These are phyloP conservation scores for Daboia siamensis DNA, from an alignment of 2,113 vertebrate genomes.

Conservation along the genomic window DNA sequence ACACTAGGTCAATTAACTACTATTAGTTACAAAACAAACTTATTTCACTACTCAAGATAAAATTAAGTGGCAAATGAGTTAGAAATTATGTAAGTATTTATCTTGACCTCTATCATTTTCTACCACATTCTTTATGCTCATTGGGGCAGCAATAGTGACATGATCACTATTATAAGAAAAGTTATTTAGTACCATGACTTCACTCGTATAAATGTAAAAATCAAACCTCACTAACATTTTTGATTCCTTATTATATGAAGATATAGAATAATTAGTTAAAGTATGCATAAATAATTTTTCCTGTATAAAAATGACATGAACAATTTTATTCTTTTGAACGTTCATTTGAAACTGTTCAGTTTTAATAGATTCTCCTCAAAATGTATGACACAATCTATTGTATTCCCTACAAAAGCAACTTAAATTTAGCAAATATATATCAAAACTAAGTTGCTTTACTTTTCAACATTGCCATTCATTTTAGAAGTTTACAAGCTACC, in stretches of 20 bases:
- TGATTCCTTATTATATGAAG: conserved; percentile 42
- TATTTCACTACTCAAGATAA: not conserved
- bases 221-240: conserved; percentile 53
- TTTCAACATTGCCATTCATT: not conserved
- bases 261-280: conserved; percentile 36
- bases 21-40: not conserved
- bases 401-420: not conserved
- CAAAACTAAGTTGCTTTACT: not conserved
- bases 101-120: not conserved
- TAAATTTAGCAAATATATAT: not conserved
- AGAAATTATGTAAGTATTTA: not conserved
- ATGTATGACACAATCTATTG: not conserved
- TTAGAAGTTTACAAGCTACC: not conserved
- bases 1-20: not conserved
- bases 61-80: not conserved
- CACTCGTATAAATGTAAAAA: conserved; percentile 2
- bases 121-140: not conserved
- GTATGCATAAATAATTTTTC: conserved; percentile 30
- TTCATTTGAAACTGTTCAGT: not conserved
- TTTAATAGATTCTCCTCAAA: not conserved
- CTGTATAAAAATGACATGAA: conserved; percentile 32
- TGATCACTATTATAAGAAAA: not conserved
- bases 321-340: not conserved
- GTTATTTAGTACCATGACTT: not conserved
- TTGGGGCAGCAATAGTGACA: not conserved